Evolutionary conservation across 2,113 vertebrate genomes (phyloP).

Genomic region (Oreochromis niloticus): DNA sequence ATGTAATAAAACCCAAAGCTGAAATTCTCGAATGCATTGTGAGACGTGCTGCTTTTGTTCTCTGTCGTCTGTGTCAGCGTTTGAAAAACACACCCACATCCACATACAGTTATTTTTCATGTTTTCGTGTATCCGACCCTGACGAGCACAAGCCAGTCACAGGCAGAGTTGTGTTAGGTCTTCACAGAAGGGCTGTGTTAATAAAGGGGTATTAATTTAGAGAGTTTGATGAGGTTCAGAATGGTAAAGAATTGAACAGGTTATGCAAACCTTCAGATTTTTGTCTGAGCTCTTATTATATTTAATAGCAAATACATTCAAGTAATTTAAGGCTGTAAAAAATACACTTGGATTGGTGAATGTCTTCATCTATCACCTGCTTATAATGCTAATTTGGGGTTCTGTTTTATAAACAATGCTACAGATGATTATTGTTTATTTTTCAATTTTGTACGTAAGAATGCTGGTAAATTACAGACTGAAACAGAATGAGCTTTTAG

Average conservation of each 20-base stretch:
- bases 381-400: neutral
- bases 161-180: neutral
- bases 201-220: neutral
- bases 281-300: neutral
- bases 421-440: neutral
- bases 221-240: neutral
- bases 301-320: neutral
- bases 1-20: neutral
- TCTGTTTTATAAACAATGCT: neutral
- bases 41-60: neutral
- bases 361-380: neutral
- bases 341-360: neutral
- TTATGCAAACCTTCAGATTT: neutral
- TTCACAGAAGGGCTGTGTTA: neutral
- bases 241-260: neutral
- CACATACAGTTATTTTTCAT: neutral
- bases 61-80: neutral
- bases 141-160: neutral
- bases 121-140: neutral
- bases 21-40: neutral
- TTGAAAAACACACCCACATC: neutral
- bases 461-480: neutral
- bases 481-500: neutral
- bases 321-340: neutral
- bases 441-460: neutral